Percentiles rank a stretch among this genome's conserved stretches.
These are phyloP conservation scores for Labrus mixtus DNA, from an alignment of 2,113 vertebrate species.

Conservation along the genomic window DNA sequence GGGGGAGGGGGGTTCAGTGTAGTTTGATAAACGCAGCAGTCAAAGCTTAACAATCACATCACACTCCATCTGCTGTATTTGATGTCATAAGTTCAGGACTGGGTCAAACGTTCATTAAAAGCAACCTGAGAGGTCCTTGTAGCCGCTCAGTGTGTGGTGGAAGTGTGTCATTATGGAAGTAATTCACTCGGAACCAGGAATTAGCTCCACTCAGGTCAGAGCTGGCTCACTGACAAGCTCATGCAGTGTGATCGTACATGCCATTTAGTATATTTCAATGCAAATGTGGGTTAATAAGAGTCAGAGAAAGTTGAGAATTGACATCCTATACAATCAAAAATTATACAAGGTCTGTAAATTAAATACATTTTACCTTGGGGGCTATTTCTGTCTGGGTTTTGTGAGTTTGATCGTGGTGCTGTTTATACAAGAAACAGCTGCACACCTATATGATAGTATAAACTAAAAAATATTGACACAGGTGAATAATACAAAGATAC, in stretches of 20 bases:
- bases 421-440: neutral
- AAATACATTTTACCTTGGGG: neutral
- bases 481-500: no score
- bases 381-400: conserved; percentile 2
- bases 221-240: conserved; percentile 20
- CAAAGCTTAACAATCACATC: conserved; percentile 39
- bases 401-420: neutral
- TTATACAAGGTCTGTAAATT: neutral
- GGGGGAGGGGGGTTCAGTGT: conserved; percentile 23
- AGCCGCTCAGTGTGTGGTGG: conserved; percentile 35
- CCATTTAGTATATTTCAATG: neutral
- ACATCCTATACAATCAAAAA: conserved; percentile 13
- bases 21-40: conserved; percentile 58
- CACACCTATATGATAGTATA: no score
- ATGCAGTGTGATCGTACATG: neutral
- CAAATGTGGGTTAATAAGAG: neutral
- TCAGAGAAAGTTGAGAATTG: conserved; percentile 25
- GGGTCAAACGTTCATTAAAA: conserved; percentile 53
- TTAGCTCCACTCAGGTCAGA: conserved; percentile 15
- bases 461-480: no score
- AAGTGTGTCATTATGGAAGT: conserved; percentile 42
- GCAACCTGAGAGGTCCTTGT: conserved; percentile 52
- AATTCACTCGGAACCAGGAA: conserved; percentile 56
- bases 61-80: conserved; percentile 47
- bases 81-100: conserved; percentile 61